Evolutionary conservation across 2,888 invertebrate species (phyloP).

Genomic region (Glomeris marginata): DNA sequence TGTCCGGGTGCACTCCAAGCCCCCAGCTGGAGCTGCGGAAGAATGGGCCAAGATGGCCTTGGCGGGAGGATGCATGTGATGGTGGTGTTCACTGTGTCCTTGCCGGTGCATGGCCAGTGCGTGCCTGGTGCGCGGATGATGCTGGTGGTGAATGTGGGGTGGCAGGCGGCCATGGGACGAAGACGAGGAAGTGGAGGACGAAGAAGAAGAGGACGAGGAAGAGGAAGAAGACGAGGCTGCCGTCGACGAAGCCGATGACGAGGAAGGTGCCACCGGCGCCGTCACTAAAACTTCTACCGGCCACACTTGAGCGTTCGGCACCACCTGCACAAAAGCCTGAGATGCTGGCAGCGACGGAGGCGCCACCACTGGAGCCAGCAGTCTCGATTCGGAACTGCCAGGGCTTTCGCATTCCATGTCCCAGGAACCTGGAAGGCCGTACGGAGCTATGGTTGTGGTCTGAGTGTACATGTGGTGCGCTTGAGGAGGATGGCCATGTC

Average conservation of each 20-base stretch:
- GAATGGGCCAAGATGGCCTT: no score
- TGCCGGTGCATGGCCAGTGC: conserved; percentile 9
- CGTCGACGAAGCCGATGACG: no score
- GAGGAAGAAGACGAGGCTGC: not conserved
- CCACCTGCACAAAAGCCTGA: not conserved
- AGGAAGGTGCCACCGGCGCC: no score
- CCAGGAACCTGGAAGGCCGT: conserved; percentile 16
- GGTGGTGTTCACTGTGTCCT: conserved; percentile 16
- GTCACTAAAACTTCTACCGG: no score
- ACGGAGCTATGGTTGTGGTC: conserved; percentile 16
- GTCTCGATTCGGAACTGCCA: conserved; percentile 6
- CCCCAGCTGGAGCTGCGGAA: no score
- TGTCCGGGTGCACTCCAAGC: conserved; percentile 29
- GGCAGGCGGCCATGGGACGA: conserved; percentile 5
- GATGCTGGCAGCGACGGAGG: not conserved
- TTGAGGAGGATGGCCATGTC: conserved; percentile 13
- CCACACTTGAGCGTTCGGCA: conserved; percentile 2
- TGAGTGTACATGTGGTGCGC: conserved; percentile 22
- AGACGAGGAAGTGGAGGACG: not conserved
- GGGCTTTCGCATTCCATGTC: conserved; percentile 71
- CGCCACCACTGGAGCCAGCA: not conserved
- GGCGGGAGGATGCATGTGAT: no score
- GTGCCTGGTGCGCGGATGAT: conserved; percentile 18
- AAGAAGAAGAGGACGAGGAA: conserved; percentile 1
- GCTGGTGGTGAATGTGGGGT: conserved; percentile 31